Percentiles rank a stretch among this genome's conserved stretches.
Evolutionary conservation across 2,113 vertebrate genomes (phyloP).

Genomic region (Cynopterus brachyotis): DNA sequence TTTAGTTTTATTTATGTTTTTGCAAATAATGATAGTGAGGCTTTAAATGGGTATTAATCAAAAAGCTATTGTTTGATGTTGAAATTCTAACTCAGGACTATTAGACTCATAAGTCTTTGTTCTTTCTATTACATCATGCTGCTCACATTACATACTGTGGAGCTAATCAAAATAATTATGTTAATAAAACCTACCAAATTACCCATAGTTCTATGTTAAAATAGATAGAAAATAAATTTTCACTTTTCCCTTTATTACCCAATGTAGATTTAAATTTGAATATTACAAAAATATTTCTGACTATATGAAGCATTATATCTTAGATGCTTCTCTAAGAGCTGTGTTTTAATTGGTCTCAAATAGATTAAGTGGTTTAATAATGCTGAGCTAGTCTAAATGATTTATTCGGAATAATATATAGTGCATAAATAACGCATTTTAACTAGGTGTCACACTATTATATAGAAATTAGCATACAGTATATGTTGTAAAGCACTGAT

Average conservation of each 20-base stretch:
- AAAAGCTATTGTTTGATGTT: not conserved
- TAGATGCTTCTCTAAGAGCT: not conserved
- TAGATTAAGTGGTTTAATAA: conserved; percentile 68
- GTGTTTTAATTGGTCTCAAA: conserved; percentile 1
- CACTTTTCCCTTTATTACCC: conserved; percentile 6
- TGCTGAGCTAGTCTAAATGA: conserved; percentile 22
- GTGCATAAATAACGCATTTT: conserved; percentile 42
- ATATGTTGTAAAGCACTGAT: conserved; percentile 5
- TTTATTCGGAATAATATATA: not conserved
- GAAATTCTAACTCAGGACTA: not conserved
- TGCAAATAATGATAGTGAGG: not conserved
- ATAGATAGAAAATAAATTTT: not conserved
- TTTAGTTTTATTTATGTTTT: not conserved
- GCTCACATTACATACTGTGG: not conserved
- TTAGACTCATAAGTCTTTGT: not conserved
- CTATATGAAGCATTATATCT: not conserved
- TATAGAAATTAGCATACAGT: conserved; percentile 21
- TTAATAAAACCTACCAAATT: conserved; percentile 12
- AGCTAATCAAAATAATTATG: not conserved
- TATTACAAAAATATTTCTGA: conserved; percentile 33
- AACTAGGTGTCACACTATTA: conserved; percentile 22
- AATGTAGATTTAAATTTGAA: not conserved
- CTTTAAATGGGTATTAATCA: not conserved
- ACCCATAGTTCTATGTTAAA: conserved; percentile 22
- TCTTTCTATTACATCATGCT: not conserved